Conservation (phyloP, 2,888 invertebrate species). For the Lepidochitona cinerea region DNA sequence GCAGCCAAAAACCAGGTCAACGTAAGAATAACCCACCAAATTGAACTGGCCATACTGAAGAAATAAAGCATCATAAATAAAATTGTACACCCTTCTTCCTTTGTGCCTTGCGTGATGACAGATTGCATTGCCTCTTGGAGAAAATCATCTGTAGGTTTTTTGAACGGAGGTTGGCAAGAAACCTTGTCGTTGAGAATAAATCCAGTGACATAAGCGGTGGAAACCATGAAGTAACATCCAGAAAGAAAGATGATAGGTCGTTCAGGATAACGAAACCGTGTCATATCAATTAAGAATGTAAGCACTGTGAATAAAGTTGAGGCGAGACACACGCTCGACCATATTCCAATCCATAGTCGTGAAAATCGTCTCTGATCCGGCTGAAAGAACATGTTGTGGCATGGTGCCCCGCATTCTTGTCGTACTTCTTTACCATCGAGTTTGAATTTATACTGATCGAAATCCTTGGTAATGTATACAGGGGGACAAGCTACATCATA, state of each 20-base stretch:
- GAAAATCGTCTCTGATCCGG: constrained; percentile 85
- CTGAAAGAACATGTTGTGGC: constrained; percentile 92
- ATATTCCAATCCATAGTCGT: constrained; percentile 92
- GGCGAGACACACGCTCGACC: constrained; percentile 90
- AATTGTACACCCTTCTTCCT: constrained; percentile 82
- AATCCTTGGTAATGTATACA: not conserved
- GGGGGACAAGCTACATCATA: not conserved
- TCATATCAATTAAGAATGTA: constrained; percentile 94
- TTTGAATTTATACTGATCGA: not conserved
- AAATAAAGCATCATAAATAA: constrained; percentile 93
- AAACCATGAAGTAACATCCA: constrained; percentile 95
- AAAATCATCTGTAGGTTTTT: constrained; percentile 28
- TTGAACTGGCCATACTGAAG: constrained; percentile 96
- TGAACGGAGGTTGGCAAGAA: constrained; percentile 64
- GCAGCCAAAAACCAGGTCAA: constrained; percentile 97
- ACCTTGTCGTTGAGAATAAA: constrained; percentile 71
- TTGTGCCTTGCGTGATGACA: constrained; percentile 78
- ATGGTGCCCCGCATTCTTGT: constrained; percentile 79
- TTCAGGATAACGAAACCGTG: constrained; percentile 97
- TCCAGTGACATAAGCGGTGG: constrained; percentile 86
- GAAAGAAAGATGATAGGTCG: constrained; percentile 97
- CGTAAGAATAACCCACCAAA: constrained; percentile 98
- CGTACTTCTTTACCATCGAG: constrained; percentile 10
- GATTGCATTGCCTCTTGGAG: constrained; percentile 33
- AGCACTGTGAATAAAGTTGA: constrained; percentile 86